Conservation (phyloP, 1,140 invertebrate genomes). For the Plectrocnemia conspersa region DNA sequence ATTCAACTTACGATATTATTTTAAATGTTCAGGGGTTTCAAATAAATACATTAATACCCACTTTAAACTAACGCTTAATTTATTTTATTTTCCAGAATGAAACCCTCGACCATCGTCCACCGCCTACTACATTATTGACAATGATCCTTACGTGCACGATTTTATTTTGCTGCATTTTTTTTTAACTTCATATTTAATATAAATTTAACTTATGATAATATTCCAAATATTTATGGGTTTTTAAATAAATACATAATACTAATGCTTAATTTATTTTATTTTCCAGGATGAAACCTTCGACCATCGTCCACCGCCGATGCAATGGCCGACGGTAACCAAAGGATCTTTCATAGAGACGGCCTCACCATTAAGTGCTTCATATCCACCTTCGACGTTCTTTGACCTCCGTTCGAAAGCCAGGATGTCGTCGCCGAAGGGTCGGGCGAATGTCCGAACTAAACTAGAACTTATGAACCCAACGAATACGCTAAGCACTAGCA, state of each 20-base stretch:
- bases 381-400: not conserved
- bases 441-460: not conserved
- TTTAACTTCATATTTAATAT: no score
- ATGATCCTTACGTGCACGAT: no score
- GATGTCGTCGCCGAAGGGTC: not conserved
- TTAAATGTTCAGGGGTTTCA: conserved; percentile 3
- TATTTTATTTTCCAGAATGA: conserved; percentile 18
- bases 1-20: no score
- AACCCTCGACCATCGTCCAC: conserved; percentile 14
- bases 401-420: not conserved
- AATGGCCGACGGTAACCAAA: not conserved
- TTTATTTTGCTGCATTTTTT: no score
- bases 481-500: conserved; percentile 17
- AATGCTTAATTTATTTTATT: conserved; percentile 10
- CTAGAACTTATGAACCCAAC: conserved; percentile 7
- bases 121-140: no score
- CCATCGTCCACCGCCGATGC: conserved; percentile 20
- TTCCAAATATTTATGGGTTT: conserved; percentile 11
- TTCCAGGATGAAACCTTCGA: conserved; percentile 15
- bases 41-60: no score
- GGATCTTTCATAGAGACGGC: not conserved
- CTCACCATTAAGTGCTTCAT: not conserved
- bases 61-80: not conserved
- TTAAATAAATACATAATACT: not conserved
- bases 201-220: no score